Percentiles rank a stretch among this genome's conserved stretches.
phyloP scores from a whole-genome alignment of 2,113 vertebrate genomes.

The Neotoma lepida region DNA sequence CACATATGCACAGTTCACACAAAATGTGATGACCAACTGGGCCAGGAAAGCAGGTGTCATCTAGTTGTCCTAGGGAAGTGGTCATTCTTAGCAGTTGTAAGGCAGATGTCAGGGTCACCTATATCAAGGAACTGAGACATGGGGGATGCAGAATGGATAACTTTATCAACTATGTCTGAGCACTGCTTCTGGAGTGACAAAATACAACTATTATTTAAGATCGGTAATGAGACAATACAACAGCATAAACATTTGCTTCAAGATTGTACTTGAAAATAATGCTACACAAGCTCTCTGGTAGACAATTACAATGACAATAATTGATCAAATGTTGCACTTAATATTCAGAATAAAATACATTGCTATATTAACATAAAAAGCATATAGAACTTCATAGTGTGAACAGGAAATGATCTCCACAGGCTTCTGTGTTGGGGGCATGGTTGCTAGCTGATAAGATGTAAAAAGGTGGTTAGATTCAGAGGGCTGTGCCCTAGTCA shows the following conservation, averaged over 20 bases:
- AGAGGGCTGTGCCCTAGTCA: background rate
- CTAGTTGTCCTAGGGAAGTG: background rate
- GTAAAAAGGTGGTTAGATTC: background rate
- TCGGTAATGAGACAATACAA: background rate
- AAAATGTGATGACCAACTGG: background rate
- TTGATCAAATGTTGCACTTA: conserved; percentile 35
- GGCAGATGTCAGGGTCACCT: background rate
- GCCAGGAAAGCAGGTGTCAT: background rate
- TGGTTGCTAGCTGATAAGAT: background rate
- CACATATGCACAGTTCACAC: background rate
- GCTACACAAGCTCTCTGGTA: background rate
- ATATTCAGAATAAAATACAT: background rate
- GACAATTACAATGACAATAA: background rate
- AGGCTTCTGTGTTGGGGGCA: background rate
- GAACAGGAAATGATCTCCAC: background rate
- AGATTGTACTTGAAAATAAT: background rate
- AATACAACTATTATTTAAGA: background rate
- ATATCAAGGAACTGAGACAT: background rate
- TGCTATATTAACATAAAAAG: background rate
- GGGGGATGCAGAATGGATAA: background rate
- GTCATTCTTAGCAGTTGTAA: background rate
- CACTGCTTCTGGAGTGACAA: background rate
- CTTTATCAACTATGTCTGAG: background rate
- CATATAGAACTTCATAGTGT: background rate
- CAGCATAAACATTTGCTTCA: background rate